A percentile compares a stretch with the other conserved stretches of the same genome.
Conservation (phyloP, 1,140 invertebrate genomes). For the Brachionus rubens region DNA sequence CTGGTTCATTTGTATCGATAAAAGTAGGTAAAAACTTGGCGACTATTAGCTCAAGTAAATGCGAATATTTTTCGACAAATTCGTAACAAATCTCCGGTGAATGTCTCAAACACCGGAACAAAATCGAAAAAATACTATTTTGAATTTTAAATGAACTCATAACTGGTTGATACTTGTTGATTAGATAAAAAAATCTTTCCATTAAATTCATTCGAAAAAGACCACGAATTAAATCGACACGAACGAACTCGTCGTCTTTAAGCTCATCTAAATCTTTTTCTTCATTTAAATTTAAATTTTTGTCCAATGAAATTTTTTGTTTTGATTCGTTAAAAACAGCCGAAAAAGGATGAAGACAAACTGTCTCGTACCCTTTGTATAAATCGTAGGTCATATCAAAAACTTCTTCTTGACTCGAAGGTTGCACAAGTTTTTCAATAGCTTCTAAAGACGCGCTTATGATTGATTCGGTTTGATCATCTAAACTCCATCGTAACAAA, state of each 20-base stretch:
- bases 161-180: neutral
- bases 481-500: conserved; percentile 75
- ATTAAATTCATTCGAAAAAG: conserved; percentile 36
- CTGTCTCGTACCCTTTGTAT: neutral
- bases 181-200: conserved; percentile 26
- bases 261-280: conserved; percentile 40
- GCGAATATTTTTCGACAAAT: neutral
- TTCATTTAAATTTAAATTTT: conserved; percentile 27
- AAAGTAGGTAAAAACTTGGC: conserved; percentile 11
- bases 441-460: conserved; percentile 71
- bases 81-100: conserved; percentile 23
- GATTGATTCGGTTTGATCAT: conserved; percentile 73
- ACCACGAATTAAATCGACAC: conserved; percentile 28
- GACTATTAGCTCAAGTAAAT: neutral
- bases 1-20: neutral
- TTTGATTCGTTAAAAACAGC: neutral
- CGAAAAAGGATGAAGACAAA: conserved; percentile 3
- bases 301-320: neutral
- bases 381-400: conserved; percentile 18
- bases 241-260: conserved; percentile 25
- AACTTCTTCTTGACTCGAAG: conserved; percentile 71
- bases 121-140: conserved; percentile 10
- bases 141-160: neutral
- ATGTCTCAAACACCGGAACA: conserved; percentile 34
- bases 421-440: conserved; percentile 71